Evolutionary conservation across 23 tunicate species (phyloP), one percentile per base, ranked within the genome.

Genomic region (Corella eumyota): DNA sequence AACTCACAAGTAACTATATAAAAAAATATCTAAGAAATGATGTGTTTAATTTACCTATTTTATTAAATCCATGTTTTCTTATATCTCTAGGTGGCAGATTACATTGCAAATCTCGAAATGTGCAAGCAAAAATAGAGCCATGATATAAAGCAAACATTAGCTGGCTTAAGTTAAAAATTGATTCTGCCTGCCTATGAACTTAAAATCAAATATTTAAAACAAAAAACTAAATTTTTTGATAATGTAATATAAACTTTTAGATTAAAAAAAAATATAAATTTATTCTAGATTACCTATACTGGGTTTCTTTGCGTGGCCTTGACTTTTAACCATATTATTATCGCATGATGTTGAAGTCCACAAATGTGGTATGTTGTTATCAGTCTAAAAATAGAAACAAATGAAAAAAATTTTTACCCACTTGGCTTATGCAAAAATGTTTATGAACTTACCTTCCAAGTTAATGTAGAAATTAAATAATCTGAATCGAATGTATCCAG

Each of bases 141-240:
- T 92, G 98, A 36, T 92, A 92, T 22, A 92, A 71, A 55, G 98
- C 92, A 67, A 92, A 92, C 98, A 92, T 92, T 63, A 92, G 57
- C 67, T 92, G 98, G 36, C 92, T 81, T 60, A 92, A 55, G 54
- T 92, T 92, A 61, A 92, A 92, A 23, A 83, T 37, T 2, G 98
- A 71, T 61, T 92, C 98, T 0, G 98, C 98, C 62, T 88, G 96
- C 28, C 77, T 37, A 4, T 69, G 51, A n/a, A 81, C 96, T 88
- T 50, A 23, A 31, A 11, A 64, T 17, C 52, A 1, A 13, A 66
- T 26, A 0, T 0, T 48, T 48, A 40, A 40, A 9, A n/a, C n/a
- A n/a, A n/a, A n/a, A n/a, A n/a, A n/a, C n/a, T n/a, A 40, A 9
- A 9, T 40, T 9, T 40, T 40, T 9, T 40, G 48, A 11, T 9